These are phyloP conservation scores for Dipus sagitta DNA, from an alignment of 2,797 vertebrate genomes.

Conservation along the genomic window DNA sequence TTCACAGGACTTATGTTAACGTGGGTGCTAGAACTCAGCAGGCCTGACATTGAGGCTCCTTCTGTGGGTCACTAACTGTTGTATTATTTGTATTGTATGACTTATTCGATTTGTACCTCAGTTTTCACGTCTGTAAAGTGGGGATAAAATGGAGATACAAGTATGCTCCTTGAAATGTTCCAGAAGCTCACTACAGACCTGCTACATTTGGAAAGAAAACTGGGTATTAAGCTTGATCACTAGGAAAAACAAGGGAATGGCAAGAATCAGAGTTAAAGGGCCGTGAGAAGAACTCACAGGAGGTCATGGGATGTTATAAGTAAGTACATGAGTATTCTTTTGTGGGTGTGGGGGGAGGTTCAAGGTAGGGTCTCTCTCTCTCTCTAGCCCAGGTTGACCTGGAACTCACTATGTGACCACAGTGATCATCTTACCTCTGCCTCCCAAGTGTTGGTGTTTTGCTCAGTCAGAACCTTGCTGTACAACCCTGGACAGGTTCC, in stretches of 20 bases:
- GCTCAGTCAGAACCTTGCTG: background rate
- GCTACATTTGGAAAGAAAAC: background rate
- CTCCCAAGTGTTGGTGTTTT: background rate
- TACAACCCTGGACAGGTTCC: background rate
- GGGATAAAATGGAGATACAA: background rate
- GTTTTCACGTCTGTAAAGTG: background rate
- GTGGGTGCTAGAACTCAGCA: background rate
- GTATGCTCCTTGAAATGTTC: background rate
- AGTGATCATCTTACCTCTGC: too few relatives aligned
- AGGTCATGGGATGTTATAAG: background rate
- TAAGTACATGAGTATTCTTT: background rate
- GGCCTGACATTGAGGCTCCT: background rate
- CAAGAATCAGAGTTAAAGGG: background rate
- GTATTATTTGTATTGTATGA: background rate
- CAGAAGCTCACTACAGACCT: background rate
- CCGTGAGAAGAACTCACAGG: background rate
- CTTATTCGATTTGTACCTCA: background rate
- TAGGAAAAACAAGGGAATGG: background rate
- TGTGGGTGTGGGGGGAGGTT: too few relatives aligned
- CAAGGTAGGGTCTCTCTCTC: too few relatives aligned
- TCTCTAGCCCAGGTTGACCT: too few relatives aligned
- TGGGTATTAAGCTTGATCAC: background rate
- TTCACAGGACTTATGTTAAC: background rate
- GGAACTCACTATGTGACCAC: too few relatives aligned
- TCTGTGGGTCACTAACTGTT: background rate